Conservation (phyloP, 2,113 vertebrate species). For the Menura novaehollandiae region DNA sequence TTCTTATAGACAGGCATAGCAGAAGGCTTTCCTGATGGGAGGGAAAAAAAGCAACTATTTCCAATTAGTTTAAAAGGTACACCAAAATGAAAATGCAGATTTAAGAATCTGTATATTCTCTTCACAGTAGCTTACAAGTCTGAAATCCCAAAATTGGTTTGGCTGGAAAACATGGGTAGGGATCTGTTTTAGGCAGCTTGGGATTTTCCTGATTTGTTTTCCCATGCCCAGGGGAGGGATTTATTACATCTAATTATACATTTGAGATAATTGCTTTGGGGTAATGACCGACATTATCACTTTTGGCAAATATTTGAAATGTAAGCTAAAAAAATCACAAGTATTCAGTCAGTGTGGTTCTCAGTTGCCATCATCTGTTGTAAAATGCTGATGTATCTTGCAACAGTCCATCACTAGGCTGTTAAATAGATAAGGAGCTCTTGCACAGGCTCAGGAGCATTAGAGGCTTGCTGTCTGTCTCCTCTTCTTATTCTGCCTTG, state of each 20-base stretch:
- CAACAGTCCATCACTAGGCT: background rate
- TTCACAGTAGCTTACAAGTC: background rate
- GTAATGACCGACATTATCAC: background rate
- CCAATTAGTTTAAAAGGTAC: background rate
- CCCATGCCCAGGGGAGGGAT: background rate
- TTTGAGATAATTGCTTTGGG: conserved; percentile 1
- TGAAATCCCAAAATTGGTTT: background rate
- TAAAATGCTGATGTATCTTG: background rate
- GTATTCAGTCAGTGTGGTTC: background rate
- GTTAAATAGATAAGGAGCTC: background rate
- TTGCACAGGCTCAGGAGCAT: background rate
- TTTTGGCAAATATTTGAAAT: conserved; percentile 12
- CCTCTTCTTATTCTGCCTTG: background rate
- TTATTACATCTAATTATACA: conserved; percentile 32
- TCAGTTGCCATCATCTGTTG: background rate
- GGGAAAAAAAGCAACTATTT: rapidly evolving
- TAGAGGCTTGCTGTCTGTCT: background rate
- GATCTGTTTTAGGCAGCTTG: background rate
- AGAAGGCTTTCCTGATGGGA: background rate
- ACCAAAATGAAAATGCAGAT: background rate
- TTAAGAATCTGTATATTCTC: background rate
- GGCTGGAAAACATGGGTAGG: background rate
- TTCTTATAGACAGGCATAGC: background rate
- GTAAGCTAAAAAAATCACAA: background rate
- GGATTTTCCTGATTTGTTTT: conserved; percentile 8